Conservation (phyloP, 2,797 vertebrate species). For the Streptopelia turtur region DNA sequence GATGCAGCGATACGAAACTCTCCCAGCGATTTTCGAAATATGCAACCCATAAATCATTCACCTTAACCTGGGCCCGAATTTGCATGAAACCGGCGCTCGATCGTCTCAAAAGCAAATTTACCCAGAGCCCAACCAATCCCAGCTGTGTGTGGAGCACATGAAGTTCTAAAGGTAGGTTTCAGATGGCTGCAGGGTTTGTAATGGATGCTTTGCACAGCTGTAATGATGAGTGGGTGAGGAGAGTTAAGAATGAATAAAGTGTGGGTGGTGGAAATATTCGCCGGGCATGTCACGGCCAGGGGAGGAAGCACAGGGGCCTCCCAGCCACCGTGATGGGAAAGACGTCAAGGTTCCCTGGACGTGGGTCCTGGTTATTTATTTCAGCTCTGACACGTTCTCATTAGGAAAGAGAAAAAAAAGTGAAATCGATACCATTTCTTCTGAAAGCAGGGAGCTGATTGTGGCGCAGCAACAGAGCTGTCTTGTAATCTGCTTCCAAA, state of each 20-base stretch:
- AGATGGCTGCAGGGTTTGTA: slow-evolving; percentile 34
- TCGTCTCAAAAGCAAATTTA: background rate
- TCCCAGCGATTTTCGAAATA: background rate
- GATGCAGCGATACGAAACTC: background rate
- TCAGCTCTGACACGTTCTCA: slow-evolving; percentile 67
- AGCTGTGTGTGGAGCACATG: background rate
- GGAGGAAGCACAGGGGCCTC: slow-evolving; percentile 27
- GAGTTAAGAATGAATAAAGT: slow-evolving; percentile 42
- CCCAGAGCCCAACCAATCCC: background rate
- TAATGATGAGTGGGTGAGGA: slow-evolving; percentile 59
- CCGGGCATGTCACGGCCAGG: slow-evolving; percentile 30
- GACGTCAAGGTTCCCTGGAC: slow-evolving; percentile 23
- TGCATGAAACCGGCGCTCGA: background rate
- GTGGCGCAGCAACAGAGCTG: slow-evolving; percentile 71
- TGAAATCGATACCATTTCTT: slow-evolving; percentile 74
- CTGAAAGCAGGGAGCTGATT: slow-evolving; percentile 67
- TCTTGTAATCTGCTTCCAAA: slow-evolving; percentile 84
- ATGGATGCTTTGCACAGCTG: slow-evolving; percentile 54
- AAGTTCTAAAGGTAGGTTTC: slow-evolving; percentile 18
- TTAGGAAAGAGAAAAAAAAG: slow-evolving; percentile 74
- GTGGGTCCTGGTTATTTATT: slow-evolving; percentile 46
- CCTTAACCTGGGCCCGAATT: background rate
- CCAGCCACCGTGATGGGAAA: background rate
- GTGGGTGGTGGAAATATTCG: slow-evolving; percentile 71
- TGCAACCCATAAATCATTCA: slow-evolving; percentile 25